A percentile compares a stretch with the other conserved stretches of the same genome.
These are phyloP conservation scores for Hirundo rustica DNA, from an alignment of 2,797 vertebrate genomes.

Conservation along the genomic window DNA sequence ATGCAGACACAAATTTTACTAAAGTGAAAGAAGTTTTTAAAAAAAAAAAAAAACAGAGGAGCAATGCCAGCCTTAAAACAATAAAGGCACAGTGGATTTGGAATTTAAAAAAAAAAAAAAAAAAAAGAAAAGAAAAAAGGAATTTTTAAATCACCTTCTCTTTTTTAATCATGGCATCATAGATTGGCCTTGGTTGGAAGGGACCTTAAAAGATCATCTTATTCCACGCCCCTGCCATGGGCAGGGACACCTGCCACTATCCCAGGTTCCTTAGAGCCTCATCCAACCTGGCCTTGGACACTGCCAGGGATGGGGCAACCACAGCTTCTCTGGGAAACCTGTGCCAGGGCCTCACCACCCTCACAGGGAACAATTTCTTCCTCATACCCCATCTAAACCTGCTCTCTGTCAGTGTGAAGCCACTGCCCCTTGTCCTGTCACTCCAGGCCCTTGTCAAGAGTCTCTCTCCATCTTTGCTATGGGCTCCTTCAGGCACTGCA, in stretches of 20 bases:
- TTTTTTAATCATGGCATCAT: not conserved
- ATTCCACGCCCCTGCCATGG: accelerated
- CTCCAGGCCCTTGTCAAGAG: not conserved
- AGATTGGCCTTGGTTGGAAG: not conserved
- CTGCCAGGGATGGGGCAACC: not conserved
- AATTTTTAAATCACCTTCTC: not conserved
- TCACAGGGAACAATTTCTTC: not conserved
- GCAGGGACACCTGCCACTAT: not conserved
- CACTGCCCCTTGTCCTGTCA: not conserved
- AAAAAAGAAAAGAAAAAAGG: not conserved
- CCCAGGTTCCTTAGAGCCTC: accelerated
- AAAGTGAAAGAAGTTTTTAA: not conserved
- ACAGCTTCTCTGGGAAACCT: not conserved
- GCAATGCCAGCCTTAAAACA: not conserved
- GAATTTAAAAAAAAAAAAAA: not conserved
- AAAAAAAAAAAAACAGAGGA: not conserved
- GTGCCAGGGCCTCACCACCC: not conserved
- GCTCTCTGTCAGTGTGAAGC: not conserved
- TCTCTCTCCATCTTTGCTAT: not conserved
- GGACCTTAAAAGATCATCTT: not conserved
- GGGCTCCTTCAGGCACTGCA: not conserved
- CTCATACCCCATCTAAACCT: accelerated
- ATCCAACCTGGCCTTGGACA: accelerated
- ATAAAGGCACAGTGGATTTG: not conserved
- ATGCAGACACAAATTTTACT: not conserved